These are phyloP conservation scores for Protaetia brevitarsis DNA, from an alignment of 1,140 invertebrate species.

Conservation along the genomic window DNA sequence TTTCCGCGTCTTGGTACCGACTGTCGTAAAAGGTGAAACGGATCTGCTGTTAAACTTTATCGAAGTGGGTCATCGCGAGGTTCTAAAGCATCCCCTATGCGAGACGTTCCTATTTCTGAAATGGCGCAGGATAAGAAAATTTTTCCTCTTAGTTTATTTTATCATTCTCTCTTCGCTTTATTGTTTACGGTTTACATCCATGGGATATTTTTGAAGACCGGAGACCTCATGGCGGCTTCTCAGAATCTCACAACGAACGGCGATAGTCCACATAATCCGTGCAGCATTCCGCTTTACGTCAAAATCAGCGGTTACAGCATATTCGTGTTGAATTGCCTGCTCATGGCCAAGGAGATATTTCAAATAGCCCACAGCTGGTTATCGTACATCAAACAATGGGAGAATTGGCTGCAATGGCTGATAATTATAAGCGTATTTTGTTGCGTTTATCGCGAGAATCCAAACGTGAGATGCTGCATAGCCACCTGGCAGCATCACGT, in stretches of 20 bases:
- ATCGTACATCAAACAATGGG: constrained; percentile 73
- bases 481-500: constrained; percentile 73
- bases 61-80: constrained; percentile 70
- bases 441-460: constrained; percentile 51
- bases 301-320: constrained; percentile 59
- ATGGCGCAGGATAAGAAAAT: constrained; percentile 79
- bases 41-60: constrained; percentile 71
- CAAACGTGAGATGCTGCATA: constrained; percentile 46
- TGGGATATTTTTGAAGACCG: constrained; percentile 53
- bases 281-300: constrained; percentile 50
- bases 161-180: constrained; percentile 71
- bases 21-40: constrained; percentile 61
- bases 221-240: constrained; percentile 15
- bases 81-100: constrained; percentile 76
- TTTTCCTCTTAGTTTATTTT: constrained; percentile 77
- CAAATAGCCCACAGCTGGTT: constrained; percentile 65
- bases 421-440: constrained; percentile 67
- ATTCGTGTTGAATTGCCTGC: constrained; percentile 58
- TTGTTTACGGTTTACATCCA: constrained; percentile 69
- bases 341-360: constrained; percentile 71
- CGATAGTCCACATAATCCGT: constrained; percentile 31
- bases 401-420: constrained; percentile 79
- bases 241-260: not conserved
- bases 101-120: constrained; percentile 79
- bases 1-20: constrained; percentile 66